These are phyloP conservation scores for Hirundo rustica DNA, from an alignment of 2,797 vertebrate genomes.

Conservation along the genomic window DNA sequence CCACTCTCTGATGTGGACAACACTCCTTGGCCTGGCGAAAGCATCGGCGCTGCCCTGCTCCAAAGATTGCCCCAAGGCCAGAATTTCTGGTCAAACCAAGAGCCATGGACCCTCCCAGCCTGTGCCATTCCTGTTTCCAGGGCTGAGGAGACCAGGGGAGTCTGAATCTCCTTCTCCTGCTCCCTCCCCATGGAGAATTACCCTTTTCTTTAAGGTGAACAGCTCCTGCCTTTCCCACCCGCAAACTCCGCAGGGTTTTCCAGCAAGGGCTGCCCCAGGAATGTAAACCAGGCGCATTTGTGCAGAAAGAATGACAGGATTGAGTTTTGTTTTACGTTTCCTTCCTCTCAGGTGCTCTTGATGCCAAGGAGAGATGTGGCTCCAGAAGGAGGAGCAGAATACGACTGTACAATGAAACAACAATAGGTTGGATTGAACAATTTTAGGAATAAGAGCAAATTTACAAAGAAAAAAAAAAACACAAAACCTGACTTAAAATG, in stretches of 20 bases:
- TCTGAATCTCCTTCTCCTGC: background rate
- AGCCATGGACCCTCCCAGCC: background rate
- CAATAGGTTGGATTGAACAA: background rate
- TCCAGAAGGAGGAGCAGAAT: background rate
- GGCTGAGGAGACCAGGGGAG: background rate
- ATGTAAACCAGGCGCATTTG: background rate
- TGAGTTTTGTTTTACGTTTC: constrained; percentile 34
- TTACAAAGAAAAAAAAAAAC: background rate
- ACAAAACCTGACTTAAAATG: background rate
- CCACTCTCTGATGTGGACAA: background rate
- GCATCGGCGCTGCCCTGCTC: background rate
- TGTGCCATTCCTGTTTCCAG: background rate
- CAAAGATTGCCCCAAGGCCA: background rate
- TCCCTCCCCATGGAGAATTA: background rate
- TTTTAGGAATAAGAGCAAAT: background rate
- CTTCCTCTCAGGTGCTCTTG: constrained; percentile 24
- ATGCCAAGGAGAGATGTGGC: constrained; percentile 32
- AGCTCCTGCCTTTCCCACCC: background rate
- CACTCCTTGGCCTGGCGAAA: fast-evolving
- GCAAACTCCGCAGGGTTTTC: background rate
- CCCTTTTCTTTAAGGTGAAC: background rate
- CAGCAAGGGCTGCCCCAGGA: background rate
- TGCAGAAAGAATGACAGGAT: constrained; percentile 27
- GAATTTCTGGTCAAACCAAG: background rate
- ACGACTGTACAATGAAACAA: background rate